Base-by-base conservation (phyloP, 2,888 invertebrate genomes). In the Dugesia japonica region DNA sequence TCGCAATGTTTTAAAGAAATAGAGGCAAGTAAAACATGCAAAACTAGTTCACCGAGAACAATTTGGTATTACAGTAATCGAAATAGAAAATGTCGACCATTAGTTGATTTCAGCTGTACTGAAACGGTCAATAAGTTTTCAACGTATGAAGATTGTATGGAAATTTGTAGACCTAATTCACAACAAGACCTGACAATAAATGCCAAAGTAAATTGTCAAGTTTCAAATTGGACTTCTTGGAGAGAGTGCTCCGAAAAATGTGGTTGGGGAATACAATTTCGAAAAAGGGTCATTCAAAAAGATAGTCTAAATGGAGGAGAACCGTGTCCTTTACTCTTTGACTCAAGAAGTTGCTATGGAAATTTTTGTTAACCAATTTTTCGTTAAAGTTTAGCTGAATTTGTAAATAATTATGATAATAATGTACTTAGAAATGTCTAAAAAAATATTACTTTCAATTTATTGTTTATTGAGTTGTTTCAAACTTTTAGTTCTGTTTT, bases 281-380 rank as follows among this genome's bases (percentile, higher is more conserved):
- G 72, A 23, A 28, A 23, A 72, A 4, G 72, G 20, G 4, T 28
- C 1, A 72, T 72, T 31, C 72, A 72, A 13, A 28, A 31, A 27
- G 20, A 17, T 27, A 7, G 4, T 31, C 17, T 72, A 17, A 72
- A 72, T 72, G 72, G 31, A 1, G 72, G 72, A 42, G 26, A 28
- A 23, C 28, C 28, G 1, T 73, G 73, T 73, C 73, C 73, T 42
- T 7, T 73, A 42, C 73, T 73, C n/a, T 20, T 7, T 31, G 73
- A 73, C 1, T 23, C 33, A 4, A 73, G 26, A 33, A 31, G 31
- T 23, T 73, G 73, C n/a, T 56, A 20, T n/a, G 56, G 23, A 13
- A 56, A 13, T 9, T 23, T n/a, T 56, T 56, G 56, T 31, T 31
- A 31, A 4, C 31, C 31, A 31, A 31, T 13, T 7, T 7, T 7